Conservation (phyloP, 2,888 invertebrate genomes). For the Drosophila mulleri region DNA sequence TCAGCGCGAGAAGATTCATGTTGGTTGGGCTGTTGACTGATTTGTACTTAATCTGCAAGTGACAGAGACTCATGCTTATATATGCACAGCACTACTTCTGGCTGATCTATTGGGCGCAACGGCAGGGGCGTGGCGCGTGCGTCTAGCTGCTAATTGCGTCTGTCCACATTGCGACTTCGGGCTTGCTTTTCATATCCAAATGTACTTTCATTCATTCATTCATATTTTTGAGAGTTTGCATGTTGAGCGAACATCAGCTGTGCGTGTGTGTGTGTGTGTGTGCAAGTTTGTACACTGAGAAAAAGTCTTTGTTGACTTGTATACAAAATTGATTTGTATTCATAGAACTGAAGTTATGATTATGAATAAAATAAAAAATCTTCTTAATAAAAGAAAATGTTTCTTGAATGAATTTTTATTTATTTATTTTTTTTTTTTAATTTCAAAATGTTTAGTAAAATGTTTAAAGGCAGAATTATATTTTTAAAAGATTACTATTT, state of each 20-base stretch:
- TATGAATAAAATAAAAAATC: too few species aligned
- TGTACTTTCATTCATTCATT: constrained; percentile 74
- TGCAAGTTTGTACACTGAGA: constrained; percentile 7
- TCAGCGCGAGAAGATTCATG: constrained; percentile 54
- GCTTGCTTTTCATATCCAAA: constrained; percentile 38
- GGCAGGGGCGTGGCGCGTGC: constrained; percentile 54
- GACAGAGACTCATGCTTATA: constrained; percentile 51
- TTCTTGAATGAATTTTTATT: too few species aligned
- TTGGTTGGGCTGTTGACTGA: constrained; percentile 27
- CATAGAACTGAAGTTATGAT: too few species aligned
- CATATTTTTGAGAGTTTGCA: constrained; percentile 6
- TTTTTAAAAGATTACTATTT: too few species aligned
- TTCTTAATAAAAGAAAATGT: too few species aligned
- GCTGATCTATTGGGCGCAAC: constrained; percentile 20
- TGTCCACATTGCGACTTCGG: constrained; percentile 47
- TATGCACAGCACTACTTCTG: constrained; percentile 24
- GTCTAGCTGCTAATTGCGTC: constrained; percentile 64
- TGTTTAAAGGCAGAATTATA: too few species aligned
- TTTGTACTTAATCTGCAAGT: constrained; percentile 57
- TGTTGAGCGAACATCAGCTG: background rate
- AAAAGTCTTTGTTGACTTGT: background rate
- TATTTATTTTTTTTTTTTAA: too few species aligned
- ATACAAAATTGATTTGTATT: background rate
- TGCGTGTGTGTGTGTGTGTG: too few species aligned
- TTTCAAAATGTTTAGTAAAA: too few species aligned